These are phyloP conservation scores for Steatocranus sp. DNA, from an alignment of 2,797 vertebrate species.

Conservation along the genomic window DNA sequence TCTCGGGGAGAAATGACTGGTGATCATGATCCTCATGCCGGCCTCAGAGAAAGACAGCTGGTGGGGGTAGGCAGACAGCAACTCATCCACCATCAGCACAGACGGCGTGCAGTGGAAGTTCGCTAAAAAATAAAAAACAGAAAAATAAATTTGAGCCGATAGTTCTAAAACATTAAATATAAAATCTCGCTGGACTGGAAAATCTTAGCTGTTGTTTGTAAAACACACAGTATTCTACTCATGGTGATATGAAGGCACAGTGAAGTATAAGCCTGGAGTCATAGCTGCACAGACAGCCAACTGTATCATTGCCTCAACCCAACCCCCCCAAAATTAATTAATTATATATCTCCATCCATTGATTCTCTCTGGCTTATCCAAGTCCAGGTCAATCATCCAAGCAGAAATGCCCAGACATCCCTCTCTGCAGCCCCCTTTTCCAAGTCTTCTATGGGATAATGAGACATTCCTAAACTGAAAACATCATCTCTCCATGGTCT, in stretches of 20 bases:
- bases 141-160: not conserved
- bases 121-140: slow-evolving; percentile 39
- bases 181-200: fast-evolving
- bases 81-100: slow-evolving; percentile 96
- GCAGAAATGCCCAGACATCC: not conserved
- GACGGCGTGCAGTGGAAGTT: slow-evolving; percentile 90
- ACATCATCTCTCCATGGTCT: not conserved
- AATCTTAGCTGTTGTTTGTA: not conserved
- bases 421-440: not conserved
- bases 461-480: fast-evolving
- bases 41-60: slow-evolving; percentile 97
- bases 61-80: slow-evolving; percentile 93
- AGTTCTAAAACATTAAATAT: fast-evolving
- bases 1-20: slow-evolving; percentile 94
- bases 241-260: not conserved
- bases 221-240: not conserved
- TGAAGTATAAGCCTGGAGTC: not conserved
- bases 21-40: slow-evolving; percentile 98
- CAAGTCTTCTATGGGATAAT: not conserved
- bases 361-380: not conserved
- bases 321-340: fast-evolving
- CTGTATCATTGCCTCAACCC: not conserved
- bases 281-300: not conserved
- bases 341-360: fast-evolving
- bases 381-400: not conserved